Conservation (phyloP, 2,113 vertebrate species). For the Rhinopomastus cyanomelas region DNA sequence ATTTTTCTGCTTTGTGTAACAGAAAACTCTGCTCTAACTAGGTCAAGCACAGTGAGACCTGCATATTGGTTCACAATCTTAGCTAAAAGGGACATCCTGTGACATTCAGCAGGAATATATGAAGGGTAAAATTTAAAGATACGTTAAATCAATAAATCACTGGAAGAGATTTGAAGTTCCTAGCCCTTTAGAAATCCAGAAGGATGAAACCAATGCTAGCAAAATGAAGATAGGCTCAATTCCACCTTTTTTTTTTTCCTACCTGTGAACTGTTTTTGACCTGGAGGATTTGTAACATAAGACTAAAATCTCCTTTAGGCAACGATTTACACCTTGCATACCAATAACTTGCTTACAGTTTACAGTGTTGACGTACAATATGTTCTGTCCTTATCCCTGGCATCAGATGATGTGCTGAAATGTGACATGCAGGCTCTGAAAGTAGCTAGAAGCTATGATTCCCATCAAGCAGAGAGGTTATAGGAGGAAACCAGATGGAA, state of each 20-base stretch:
- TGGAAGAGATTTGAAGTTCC: constrained; percentile 12
- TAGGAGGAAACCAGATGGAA: constrained; percentile 13
- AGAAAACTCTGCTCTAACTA: not conserved
- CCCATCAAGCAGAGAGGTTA: not conserved
- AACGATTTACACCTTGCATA: constrained; percentile 22
- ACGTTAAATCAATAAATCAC: constrained; percentile 35
- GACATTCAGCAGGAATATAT: constrained; percentile 9
- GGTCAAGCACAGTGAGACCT: not conserved
- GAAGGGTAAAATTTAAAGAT: constrained; percentile 29
- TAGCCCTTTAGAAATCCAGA: not conserved
- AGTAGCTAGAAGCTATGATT: constrained; percentile 43
- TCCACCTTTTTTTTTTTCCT: not conserved
- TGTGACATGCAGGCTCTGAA: constrained; percentile 17
- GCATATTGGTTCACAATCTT: not conserved
- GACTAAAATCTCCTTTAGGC: constrained; percentile 22
- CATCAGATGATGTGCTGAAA: constrained; percentile 43
- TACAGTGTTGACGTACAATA: not conserved
- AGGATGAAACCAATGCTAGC: not conserved
- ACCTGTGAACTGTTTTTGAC: constrained; percentile 14
- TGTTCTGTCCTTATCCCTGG: constrained; percentile 36
- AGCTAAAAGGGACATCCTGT: not conserved
- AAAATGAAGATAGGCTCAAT: not conserved
- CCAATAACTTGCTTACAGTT: constrained; percentile 39
- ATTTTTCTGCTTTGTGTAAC: not conserved
- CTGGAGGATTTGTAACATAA: constrained; percentile 3